A percentile compares a stretch with the other conserved stretches of the same genome.
Conservation (phyloP, 2,113 vertebrate genomes). For the Seriola aureovittata region DNA sequence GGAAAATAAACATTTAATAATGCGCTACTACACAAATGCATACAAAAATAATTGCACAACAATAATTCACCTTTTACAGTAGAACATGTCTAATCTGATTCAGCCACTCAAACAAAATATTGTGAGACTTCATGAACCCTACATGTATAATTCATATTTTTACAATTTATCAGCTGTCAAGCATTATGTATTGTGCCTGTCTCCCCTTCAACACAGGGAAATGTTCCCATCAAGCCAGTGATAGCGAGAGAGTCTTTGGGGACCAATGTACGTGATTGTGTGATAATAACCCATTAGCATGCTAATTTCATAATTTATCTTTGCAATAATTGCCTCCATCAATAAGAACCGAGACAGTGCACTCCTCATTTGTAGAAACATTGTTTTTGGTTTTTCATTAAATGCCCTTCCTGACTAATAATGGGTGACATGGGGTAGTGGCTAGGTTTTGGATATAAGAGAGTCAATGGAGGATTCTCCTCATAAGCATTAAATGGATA, state of each 20-base stretch:
- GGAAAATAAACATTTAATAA: not conserved
- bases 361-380: slow-evolving; percentile 35
- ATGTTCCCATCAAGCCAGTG: slow-evolving; percentile 39
- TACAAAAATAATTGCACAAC: not conserved
- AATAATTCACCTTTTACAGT: not conserved
- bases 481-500: not conserved
- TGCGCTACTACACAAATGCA: not conserved
- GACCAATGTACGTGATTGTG: slow-evolving; percentile 55
- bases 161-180: slow-evolving; percentile 59
- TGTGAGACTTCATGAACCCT: slow-evolving; percentile 27
- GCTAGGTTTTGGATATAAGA: not conserved
- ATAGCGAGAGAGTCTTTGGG: slow-evolving; percentile 42
- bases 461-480: not conserved
- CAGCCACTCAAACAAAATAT: not conserved
- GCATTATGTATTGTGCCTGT: slow-evolving; percentile 33
- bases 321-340: slow-evolving; percentile 69
- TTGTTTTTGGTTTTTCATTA: not conserved
- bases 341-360: slow-evolving; percentile 46
- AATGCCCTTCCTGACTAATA: slow-evolving; percentile 17
- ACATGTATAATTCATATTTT: slow-evolving; percentile 41
- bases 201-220: slow-evolving; percentile 41
- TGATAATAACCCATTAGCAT: slow-evolving; percentile 73
- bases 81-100: not conserved
- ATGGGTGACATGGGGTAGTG: not conserved
- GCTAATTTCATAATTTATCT: slow-evolving; percentile 72